phyloP scores from a whole-genome alignment of 2,113 vertebrate genomes.

The Dromiciops gliroides region DNA sequence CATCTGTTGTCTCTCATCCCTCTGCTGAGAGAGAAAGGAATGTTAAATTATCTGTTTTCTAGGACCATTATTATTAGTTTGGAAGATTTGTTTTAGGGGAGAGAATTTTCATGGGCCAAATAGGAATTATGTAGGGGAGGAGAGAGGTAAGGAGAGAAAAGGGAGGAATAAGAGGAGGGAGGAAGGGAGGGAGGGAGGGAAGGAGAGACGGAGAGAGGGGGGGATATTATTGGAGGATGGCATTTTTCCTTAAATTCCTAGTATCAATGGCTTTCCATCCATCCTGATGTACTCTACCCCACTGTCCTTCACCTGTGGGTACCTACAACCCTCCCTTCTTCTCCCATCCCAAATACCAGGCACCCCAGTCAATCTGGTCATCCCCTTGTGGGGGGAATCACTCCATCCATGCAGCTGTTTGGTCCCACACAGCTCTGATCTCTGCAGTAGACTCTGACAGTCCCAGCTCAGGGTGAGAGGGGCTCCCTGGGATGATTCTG shows the following conservation, averaged over 20 bases:
- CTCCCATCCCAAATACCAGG: neutral
- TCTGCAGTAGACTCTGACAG: neutral
- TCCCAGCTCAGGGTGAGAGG: too few relatives aligned
- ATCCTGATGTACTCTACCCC: accelerated
- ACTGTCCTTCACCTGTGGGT: too few relatives aligned
- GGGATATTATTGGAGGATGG: neutral
- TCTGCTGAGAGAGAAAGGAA: neutral
- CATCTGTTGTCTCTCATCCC: neutral
- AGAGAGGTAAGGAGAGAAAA: neutral
- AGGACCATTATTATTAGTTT: neutral
- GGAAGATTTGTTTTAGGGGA: neutral
- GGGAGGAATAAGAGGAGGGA: accelerated
- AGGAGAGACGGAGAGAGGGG: accelerated
- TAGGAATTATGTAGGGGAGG: neutral
- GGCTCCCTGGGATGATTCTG: neutral
- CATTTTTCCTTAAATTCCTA: neutral
- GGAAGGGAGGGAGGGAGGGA: too few relatives aligned
- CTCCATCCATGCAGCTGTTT: neutral
- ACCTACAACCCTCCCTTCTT: accelerated
- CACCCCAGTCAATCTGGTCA: neutral
- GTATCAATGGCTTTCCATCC: neutral
- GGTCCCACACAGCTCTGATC: neutral
- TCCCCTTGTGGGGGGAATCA: accelerated
- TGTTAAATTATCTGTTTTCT: neutral
- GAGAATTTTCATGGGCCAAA: neutral